These are phyloP conservation scores for Xiphydria camelus DNA, from an alignment of 2,888 invertebrate genomes.

Conservation along the genomic window DNA sequence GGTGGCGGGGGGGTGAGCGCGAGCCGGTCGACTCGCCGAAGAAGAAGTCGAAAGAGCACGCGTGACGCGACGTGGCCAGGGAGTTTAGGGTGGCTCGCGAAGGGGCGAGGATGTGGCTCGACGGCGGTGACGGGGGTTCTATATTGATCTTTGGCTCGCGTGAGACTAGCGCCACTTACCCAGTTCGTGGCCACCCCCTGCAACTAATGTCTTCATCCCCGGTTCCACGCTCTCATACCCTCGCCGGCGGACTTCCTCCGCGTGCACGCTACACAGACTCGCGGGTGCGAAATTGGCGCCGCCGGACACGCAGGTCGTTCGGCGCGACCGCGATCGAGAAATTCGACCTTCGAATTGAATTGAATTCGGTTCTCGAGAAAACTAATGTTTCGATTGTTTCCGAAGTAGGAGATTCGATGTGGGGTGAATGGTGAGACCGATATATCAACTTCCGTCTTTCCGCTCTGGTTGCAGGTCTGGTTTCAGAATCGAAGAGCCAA, in stretches of 20 bases:
- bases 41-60: conserved; percentile 29
- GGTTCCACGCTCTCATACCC: not conserved
- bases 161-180: conserved; percentile 49
- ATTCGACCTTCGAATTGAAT: too few species aligned
- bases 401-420: not conserved
- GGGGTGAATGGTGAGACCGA: too few species aligned
- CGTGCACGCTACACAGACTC: not conserved
- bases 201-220: conserved; percentile 40
- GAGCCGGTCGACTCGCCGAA: too few species aligned
- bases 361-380: too few species aligned
- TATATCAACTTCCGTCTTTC: not conserved
- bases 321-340: too few species aligned
- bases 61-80: conserved; percentile 23
- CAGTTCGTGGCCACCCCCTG: conserved; percentile 31
- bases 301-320: too few species aligned
- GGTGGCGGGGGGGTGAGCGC: too few species aligned
- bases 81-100: conserved; percentile 27
- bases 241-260: not conserved
- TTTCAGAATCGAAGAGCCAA: conserved; percentile 99
- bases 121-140: conserved; percentile 4
- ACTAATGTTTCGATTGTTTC: too few species aligned
- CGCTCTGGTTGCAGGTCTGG: conserved; percentile 83
- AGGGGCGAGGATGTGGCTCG: conserved; percentile 18
- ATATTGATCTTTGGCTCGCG: conserved; percentile 51
- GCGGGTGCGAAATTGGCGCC: too few species aligned